Evolutionary conservation across 2,797 vertebrate species (phyloP).

Genomic region (Eospalax fontanierii): DNA sequence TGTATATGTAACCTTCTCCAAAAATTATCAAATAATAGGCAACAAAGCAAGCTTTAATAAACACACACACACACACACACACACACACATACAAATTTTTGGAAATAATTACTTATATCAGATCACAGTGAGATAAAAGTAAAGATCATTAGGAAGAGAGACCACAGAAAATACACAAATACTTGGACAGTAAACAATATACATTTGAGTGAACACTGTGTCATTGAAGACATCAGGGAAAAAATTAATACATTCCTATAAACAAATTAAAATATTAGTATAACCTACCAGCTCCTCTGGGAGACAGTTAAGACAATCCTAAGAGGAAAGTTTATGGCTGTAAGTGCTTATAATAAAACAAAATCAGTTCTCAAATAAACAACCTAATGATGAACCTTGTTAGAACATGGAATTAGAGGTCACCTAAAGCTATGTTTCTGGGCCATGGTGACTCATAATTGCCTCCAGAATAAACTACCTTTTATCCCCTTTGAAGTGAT

Average conservation of each 20-base stretch:
- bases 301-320: no score
- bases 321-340: not conserved
- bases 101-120: not conserved
- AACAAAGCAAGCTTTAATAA: no score
- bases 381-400: no score
- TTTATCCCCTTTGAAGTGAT: no score
- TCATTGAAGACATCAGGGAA: not conserved
- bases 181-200: not conserved
- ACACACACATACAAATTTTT: no score
- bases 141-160: not conserved
- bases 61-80: no score
- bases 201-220: not conserved
- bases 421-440: no score
- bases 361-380: not conserved
- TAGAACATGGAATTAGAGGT: no score
- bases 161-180: not conserved
- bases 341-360: not conserved
- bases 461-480: no score
- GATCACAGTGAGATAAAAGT: not conserved
- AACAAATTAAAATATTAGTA: not conserved
- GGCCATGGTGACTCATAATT: no score
- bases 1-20: no score
- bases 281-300: not conserved
- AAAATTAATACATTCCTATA: not conserved
- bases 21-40: no score